These are phyloP conservation scores for Hirundichthys speculiger DNA, from an alignment of 2,113 vertebrate species.

Conservation along the genomic window DNA sequence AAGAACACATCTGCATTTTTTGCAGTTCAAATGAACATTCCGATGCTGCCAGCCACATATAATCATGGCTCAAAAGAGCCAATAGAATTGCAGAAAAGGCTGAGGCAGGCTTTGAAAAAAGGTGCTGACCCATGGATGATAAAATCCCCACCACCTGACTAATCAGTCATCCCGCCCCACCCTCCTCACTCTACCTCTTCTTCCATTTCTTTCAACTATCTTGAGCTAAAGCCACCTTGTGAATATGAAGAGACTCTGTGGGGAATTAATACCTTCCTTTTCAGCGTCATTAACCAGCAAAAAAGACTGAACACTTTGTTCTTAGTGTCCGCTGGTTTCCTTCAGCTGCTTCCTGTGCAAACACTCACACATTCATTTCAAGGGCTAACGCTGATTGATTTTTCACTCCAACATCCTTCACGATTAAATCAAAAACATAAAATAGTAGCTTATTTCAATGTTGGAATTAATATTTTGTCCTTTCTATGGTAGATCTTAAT, in stretches of 20 bases:
- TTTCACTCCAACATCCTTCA: too few relatives aligned
- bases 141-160: constrained; percentile 76
- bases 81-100: constrained; percentile 9
- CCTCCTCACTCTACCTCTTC: constrained; percentile 26
- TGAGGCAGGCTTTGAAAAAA: constrained; percentile 43
- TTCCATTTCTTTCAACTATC: constrained; percentile 48
- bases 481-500: background rate
- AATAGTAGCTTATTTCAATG: too few relatives aligned
- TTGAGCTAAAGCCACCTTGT: constrained; percentile 41
- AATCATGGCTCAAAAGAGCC: constrained; percentile 14
- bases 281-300: constrained; percentile 24
- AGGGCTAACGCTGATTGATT: too few relatives aligned
- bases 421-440: too few relatives aligned
- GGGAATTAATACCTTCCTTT: constrained; percentile 30
- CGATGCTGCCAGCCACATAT: constrained; percentile 5
- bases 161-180: constrained; percentile 52
- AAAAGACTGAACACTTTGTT: constrained; percentile 23
- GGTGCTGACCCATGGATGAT: constrained; percentile 64
- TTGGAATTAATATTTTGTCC: background rate
- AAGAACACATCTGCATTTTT: constrained; percentile 7
- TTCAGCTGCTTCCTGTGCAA: constrained; percentile 2
- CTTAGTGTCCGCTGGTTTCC: background rate
- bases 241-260: background rate
- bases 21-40: background rate
- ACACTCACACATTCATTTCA: background rate